Base-by-base conservation (phyloP, 2,888 invertebrate species). In the Rhamphomyia laevipes region DNA sequence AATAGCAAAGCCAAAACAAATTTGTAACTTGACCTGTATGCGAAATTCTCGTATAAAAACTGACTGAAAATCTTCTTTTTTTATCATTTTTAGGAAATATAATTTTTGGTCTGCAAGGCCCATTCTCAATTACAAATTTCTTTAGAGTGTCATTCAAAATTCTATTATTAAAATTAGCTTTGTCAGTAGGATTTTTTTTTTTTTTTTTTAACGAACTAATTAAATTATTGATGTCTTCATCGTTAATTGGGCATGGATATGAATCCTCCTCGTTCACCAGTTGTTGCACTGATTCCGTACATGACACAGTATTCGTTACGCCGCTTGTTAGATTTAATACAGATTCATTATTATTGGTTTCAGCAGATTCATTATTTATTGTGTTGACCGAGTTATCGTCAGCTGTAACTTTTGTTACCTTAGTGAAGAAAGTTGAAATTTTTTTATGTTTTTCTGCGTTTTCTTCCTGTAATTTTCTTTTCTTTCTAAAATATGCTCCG, bases 1-100 rank as follows among this genome's bases (percentile, higher is more conserved):
- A 44, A 44, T 33, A 44, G 31, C 44, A 44, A 31, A 44, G 44
- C 31, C 33, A 44, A 44, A 44, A 44, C 31, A 44, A 44, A 44
- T 44, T 44, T 44, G 12, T 30, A 44, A 33, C 17, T 31, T 44
- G 44, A 31, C 27, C 44, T 44, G 44, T 44, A 31, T 31, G n/a
- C 15, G 44, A 44, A 44, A 44, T 44, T 44, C 31, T 15, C 16
- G 17, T 44, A 31, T 44, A 44, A 44, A 44, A 30, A 16, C 17
- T 44, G 31, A 1, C 17, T 30, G 44, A 44, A 44, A 30, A 44
- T 12, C 44, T 44, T 11, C 44, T 44, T 3, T 44, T 44, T 31
- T 30, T 31, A 44, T 44, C 44, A 44, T 44, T 2, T 31, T 44
- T 30, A 30, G 44, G 31, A 44, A 44, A 44, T 44, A 44, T 16